These are phyloP conservation scores for Antennarius maculatus DNA, from an alignment of 2,797 vertebrate genomes.

Conservation along the genomic window DNA sequence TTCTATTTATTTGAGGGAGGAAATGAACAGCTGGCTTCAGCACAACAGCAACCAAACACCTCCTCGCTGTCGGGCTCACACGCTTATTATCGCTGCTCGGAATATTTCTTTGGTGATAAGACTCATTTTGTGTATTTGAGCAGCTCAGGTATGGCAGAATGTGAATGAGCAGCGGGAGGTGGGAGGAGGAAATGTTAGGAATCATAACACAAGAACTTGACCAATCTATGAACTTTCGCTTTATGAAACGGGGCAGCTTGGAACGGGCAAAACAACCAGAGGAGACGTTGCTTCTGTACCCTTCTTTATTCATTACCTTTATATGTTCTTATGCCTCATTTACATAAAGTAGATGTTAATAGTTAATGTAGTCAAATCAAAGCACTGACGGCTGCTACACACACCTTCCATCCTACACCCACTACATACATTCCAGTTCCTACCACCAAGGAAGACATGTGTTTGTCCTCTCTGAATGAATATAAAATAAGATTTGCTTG, in stretches of 20 bases:
- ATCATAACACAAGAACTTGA: conserved; percentile 69
- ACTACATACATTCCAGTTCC: background rate
- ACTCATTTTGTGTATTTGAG: conserved; percentile 56
- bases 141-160: conserved; percentile 57
- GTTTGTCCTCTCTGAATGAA: no score
- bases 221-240: conserved; percentile 68
- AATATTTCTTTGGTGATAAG: conserved; percentile 63
- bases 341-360: background rate
- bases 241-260: conserved; percentile 17
- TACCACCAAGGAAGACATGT: no score
- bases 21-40: conserved; percentile 67
- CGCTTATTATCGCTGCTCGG: conserved; percentile 51
- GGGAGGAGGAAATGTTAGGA: conserved; percentile 56
- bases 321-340: background rate
- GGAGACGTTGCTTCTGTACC: background rate
- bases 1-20: conserved; percentile 74
- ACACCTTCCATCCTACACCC: background rate
- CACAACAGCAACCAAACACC: conserved; percentile 70
- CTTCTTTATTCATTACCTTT: background rate
- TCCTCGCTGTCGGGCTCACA: conserved; percentile 50
- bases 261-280: conserved; percentile 10
- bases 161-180: conserved; percentile 24
- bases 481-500: no score
- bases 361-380: background rate
- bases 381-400: background rate